Base-by-base conservation (phyloP, 2,113 vertebrate species). In the Neogale vison region DNA sequence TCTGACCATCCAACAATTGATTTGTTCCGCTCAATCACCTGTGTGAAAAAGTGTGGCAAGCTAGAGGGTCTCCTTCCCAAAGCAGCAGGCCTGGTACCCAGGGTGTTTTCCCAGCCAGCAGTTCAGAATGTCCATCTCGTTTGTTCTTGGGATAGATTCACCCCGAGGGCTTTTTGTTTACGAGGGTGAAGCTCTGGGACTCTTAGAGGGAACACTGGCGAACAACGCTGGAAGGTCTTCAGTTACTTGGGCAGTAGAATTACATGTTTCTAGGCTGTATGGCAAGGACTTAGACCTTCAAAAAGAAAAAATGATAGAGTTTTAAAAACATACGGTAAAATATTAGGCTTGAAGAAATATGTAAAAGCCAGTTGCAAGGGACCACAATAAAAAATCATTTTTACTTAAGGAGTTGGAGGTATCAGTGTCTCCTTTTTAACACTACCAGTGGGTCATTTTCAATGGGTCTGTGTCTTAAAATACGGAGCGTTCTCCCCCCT, bases 11-110 rank as follows among this genome's bases (percentile, higher is more conserved):
- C 96, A 98, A 97, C n/a, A 52, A 83, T 97, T 98, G 97, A 97
- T 98, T 98, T 95, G 93, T 98, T 98, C 98, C 90, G 2, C 98
- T 98, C 98, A 97, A 89, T 98, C 98, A 98, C 97, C 96, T 97
- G 59, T 98, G 88, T 92, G 71, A 34, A 95, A 74, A 95, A 80
- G 50, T 87, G 74, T 57, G 59, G 79, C 24, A 15, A 7, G 59
- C 0, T 0, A 71, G 67, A 80, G 59, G 85, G 65, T 93, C 63
- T 52, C 52, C 65, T 93, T 90, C 83, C 61, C 72, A 63, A 85
- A 95, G 69, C 42, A 11, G 92, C 88, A 26, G 61, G 47, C 29
- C 21, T 67, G 3, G 3, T 93, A 83, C 95, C 96, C 95, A 88
- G 96, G 97, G 92, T 81, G n/a, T 97, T 97, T 98, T 98, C 95